Evolutionary conservation across 1,140 invertebrate genomes (phyloP).

Genomic region (Drosophila melanica): DNA sequence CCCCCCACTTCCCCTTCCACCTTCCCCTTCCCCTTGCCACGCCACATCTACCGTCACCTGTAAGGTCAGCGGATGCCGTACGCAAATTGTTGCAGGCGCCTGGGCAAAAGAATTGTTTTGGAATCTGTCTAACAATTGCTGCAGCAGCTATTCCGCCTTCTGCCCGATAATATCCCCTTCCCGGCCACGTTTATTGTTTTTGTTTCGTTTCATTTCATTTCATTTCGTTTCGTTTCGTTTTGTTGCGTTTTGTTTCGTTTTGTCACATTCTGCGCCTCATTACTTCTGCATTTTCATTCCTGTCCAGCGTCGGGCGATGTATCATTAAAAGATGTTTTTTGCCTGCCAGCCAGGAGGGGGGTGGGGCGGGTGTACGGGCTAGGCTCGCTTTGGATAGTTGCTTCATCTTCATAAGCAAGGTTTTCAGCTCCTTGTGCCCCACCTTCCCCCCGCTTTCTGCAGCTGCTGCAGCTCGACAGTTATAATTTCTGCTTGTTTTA

Average conservation of each 20-base stretch:
- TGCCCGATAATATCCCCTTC: too few relatives aligned
- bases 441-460: conserved; percentile 1
- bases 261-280: conserved; percentile 61
- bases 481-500: conserved; percentile 77
- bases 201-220: conserved; percentile 8
- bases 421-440: conserved; percentile 6
- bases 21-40: too few relatives aligned
- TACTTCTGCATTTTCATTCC: conserved; percentile 44
- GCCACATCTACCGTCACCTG: background rate
- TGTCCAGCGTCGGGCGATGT: conserved; percentile 45
- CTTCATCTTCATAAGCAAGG: conserved; percentile 7
- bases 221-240: conserved; percentile 2
- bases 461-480: conserved; percentile 34
- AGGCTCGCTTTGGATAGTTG: conserved; percentile 49
- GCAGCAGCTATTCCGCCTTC: background rate
- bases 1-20: background rate
- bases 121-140: conserved; percentile 14
- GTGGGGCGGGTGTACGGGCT: background rate
- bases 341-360: conserved; percentile 9
- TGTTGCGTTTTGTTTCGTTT: conserved; percentile 29
- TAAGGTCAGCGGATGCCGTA: conserved; percentile 43
- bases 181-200: conserved; percentile 13
- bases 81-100: conserved; percentile 42
- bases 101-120: conserved; percentile 8
- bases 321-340: conserved; percentile 71